A percentile compares a stretch with the other conserved stretches of the same genome.
Evolutionary conservation across 2,888 invertebrate species (phyloP).

Genomic region (Fragum fragum): DNA sequence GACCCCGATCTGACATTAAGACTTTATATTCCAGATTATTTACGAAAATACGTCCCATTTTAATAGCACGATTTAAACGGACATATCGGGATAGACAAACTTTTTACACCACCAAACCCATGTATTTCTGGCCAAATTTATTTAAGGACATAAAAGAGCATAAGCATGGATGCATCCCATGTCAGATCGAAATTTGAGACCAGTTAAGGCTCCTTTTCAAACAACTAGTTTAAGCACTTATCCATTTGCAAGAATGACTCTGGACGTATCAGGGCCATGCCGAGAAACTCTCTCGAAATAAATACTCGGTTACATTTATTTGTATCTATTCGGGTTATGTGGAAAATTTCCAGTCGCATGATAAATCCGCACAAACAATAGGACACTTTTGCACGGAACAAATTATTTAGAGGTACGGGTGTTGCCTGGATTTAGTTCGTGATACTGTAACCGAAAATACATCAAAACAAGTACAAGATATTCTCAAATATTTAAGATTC

Average conservation of each 20-base stretch:
- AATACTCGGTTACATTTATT: background rate
- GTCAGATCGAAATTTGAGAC: background rate
- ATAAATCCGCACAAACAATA: background rate
- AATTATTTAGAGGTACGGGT: background rate
- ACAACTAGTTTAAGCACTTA: no score
- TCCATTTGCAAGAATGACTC: background rate
- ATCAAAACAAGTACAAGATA: background rate
- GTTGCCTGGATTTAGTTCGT: background rate
- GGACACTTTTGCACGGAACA: background rate
- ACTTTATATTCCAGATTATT: background rate
- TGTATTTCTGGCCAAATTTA: no score
- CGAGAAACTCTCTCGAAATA: background rate
- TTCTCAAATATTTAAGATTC: background rate
- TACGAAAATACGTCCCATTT: background rate
- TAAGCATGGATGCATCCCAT: background rate
- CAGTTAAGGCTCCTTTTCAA: background rate
- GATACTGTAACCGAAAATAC: background rate
- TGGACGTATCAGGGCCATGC: background rate
- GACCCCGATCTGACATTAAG: background rate
- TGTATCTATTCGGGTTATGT: background rate
- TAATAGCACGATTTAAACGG: background rate
- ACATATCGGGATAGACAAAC: no score
- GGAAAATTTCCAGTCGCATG: background rate
- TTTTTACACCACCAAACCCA: no score
- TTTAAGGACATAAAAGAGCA: background rate